These are phyloP conservation scores for Pica pica DNA, from an alignment of 2,113 vertebrate genomes.

Conservation along the genomic window DNA sequence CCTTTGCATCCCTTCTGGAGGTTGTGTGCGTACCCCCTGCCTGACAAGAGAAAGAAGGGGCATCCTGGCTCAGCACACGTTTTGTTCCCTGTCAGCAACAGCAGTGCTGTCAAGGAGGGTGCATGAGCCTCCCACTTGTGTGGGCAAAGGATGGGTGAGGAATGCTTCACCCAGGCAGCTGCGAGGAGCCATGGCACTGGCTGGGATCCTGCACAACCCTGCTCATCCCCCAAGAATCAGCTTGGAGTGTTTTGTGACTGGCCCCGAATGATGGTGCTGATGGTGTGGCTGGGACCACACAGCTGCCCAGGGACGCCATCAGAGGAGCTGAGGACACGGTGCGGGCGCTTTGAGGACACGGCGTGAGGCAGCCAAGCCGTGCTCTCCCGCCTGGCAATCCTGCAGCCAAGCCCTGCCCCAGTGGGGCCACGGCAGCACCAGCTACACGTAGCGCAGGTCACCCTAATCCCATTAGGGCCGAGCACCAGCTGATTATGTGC, in stretches of 20 bases:
- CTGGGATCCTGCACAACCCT: neutral
- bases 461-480: slow-evolving; percentile 43
- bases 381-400: neutral
- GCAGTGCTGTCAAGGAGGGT: fast-evolving
- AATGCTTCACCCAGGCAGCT: neutral
- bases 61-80: fast-evolving
- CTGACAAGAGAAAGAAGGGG: neutral
- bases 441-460: neutral
- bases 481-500: slow-evolving; percentile 18
- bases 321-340: neutral
- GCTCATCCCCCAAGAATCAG: neutral
- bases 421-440: neutral
- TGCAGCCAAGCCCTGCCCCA: neutral
- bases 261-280: fast-evolving
- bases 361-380: neutral
- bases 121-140: fast-evolving
- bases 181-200: neutral
- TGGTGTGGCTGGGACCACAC: fast-evolving
- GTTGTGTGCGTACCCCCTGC: fast-evolving
- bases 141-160: neutral
- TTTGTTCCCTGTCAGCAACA: neutral
- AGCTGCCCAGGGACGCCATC: neutral
- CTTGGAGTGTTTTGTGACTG: neutral
- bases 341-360: neutral
- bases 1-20: neutral